Evolutionary conservation across 2,888 invertebrate genomes (phyloP), one percentile per base, ranked within the genome.

Genomic region (Leistus spinibarbis): DNA sequence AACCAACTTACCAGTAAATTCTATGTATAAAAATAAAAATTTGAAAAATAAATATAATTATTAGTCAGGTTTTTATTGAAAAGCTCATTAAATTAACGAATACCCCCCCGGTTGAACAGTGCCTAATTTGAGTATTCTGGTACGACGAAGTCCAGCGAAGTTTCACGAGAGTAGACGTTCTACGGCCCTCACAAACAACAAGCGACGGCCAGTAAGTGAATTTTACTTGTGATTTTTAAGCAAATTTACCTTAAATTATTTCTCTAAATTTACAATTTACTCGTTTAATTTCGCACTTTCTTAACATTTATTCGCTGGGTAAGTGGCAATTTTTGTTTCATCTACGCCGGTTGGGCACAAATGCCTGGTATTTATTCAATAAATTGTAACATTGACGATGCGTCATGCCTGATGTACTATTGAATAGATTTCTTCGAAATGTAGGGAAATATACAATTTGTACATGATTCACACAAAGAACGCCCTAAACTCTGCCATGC

Each of bases 141-240:
- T 69, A 60, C 4, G 40, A 56, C 75, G 75, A 69, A 56, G 27
- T 69, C 9, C n/a, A 54, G 63, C 75, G 75, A 75, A 69, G 75
- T 64, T 64, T 16, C 75, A 62, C 75, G 75, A 75, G 23, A 69
- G 63, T 75, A 75, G 75, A 75, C 75, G 69, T 75, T 75, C 68
- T 69, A 63, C 64, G 83, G 82, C 82, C 83, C 83, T 84, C 85
- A 84, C 86, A 86, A 86, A 87, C 86, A 86, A 86, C 86, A 86
- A 86, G 84, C 84, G 83, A 85, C 85, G 86, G 84, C 85, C 80
- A 86, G 87, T 87, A 86, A 87, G 87, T 87, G 85, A 84, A 82
- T 83, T 84, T 83, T 84, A 82, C 80, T 82, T 77, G 76, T 78
- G 78, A 76, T 75, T 78, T 76, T 77, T 77, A 68, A 75, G 56